A percentile compares a stretch with the other conserved stretches of the same genome.
Evolutionary conservation across 37 sponge, comb jelly and placozoan species (phyloP).

Genomic region (Petrosia ficiformis): DNA sequence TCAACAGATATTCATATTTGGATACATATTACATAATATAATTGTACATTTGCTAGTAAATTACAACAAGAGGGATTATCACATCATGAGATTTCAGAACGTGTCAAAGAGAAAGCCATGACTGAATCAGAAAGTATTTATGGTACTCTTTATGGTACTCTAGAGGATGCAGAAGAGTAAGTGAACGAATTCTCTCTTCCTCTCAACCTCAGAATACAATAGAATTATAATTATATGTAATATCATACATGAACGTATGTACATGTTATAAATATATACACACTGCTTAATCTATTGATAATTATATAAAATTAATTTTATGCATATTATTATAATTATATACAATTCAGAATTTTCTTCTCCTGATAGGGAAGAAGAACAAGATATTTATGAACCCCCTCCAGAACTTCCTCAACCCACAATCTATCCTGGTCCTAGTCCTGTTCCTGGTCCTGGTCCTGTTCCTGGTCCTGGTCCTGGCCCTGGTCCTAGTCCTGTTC

Average conservation of each 20-base stretch:
- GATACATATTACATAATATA: neutral
- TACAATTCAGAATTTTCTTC: too few relatives aligned
- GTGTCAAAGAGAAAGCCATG: slow-evolving; percentile 50
- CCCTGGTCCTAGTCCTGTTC: neutral
- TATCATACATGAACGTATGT: neutral
- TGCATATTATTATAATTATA: too few relatives aligned
- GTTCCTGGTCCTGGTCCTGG: neutral
- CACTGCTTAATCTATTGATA: too few relatives aligned
- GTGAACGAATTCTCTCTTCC: neutral
- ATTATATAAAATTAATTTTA: too few relatives aligned
- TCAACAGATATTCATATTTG: too few relatives aligned
- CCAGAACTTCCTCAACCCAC: neutral
- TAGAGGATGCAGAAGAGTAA: slow-evolving; percentile 21
- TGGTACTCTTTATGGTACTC: slow-evolving; percentile 68
- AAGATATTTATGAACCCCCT: neutral
- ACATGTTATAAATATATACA: too few relatives aligned
- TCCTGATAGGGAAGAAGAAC: neutral
- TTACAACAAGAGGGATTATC: slow-evolving; percentile 36
- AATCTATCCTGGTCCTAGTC: neutral
- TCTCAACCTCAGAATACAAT: neutral
- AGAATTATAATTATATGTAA: neutral
- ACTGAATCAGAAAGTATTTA: slow-evolving; percentile 74
- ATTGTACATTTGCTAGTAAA: slow-evolving; percentile 7
- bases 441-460: neutral
- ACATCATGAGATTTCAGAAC: slow-evolving; percentile 44